These are phyloP conservation scores for Passer montanus DNA, from an alignment of 2,113 vertebrate species.

Conservation along the genomic window DNA sequence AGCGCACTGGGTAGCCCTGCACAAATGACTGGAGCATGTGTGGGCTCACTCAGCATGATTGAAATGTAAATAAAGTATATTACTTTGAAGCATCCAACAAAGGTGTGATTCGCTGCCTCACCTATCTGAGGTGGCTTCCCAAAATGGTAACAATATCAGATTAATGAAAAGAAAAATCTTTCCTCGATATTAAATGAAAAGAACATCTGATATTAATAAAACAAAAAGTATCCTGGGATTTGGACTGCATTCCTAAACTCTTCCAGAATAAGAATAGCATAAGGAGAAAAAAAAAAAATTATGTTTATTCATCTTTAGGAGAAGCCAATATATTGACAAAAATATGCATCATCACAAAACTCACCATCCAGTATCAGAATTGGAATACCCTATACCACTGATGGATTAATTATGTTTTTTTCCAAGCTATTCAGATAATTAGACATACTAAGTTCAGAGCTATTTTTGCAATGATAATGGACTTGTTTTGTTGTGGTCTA, in stretches of 20 bases:
- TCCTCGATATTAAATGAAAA: background rate
- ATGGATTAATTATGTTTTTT: slow-evolving; percentile 75
- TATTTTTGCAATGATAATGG: slow-evolving; percentile 75
- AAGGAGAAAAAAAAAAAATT: background rate
- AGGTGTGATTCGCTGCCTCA: background rate
- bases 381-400: slow-evolving; percentile 61
- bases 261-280: background rate
- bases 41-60: background rate
- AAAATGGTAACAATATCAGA: background rate
- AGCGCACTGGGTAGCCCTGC: background rate
- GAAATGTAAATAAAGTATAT: background rate
- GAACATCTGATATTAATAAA: background rate
- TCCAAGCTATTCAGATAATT: slow-evolving; percentile 75
- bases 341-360: slow-evolving; percentile 64
- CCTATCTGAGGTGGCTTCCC: background rate
- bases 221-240: background rate
- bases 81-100: background rate
- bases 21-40: background rate
- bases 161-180: background rate
- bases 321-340: slow-evolving; percentile 62
- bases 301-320: slow-evolving; percentile 53
- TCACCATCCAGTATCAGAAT: slow-evolving; percentile 61
- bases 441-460: slow-evolving; percentile 72
- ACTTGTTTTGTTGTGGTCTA: slow-evolving; percentile 73
- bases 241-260: background rate